Conservation (phyloP, 2,888 invertebrate species). For the Himalopsyche anomala region DNA sequence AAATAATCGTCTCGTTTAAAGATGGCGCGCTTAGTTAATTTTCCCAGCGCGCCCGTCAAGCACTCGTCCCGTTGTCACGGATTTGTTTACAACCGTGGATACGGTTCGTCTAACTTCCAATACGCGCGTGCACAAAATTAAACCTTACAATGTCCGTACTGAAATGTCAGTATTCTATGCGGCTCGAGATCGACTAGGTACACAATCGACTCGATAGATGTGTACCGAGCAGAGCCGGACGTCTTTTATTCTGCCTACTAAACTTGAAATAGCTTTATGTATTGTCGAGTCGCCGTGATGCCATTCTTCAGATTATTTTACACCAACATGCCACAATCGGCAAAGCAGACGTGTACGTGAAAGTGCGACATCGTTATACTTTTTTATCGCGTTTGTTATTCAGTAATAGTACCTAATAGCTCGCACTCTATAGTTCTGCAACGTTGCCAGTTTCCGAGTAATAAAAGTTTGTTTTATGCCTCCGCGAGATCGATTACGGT, state of each 20-base stretch:
- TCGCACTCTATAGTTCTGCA: slow-evolving; percentile 20
- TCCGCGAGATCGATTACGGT: slow-evolving; percentile 37
- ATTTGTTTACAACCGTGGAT: slow-evolving; percentile 58
- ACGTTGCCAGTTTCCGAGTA: slow-evolving; percentile 54
- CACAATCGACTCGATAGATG: slow-evolving; percentile 44
- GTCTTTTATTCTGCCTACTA: slow-evolving; percentile 46
- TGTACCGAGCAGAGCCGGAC: slow-evolving; percentile 24
- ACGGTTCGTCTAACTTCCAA: slow-evolving; percentile 40
- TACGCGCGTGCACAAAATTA: slow-evolving; percentile 46
- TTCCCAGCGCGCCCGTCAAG: slow-evolving; percentile 44
- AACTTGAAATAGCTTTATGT: slow-evolving; percentile 54
- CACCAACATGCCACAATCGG: slow-evolving; percentile 50
- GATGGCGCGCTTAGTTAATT: slow-evolving; percentile 38
- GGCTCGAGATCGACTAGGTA: not conserved
- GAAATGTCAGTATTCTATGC: not conserved
- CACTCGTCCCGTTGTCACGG: slow-evolving; percentile 10
- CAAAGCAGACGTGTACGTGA: slow-evolving; percentile 52
- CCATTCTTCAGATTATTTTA: slow-evolving; percentile 40
- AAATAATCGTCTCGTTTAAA: slow-evolving; percentile 1
- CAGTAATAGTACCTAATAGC: slow-evolving; percentile 44
- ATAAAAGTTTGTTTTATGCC: slow-evolving; percentile 41
- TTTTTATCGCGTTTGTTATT: slow-evolving; percentile 47
- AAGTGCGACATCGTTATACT: slow-evolving; percentile 56
- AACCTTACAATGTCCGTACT: slow-evolving; percentile 38
- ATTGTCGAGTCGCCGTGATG: slow-evolving; percentile 52